Evolutionary conservation across 2,888 invertebrate species (phyloP).

Genomic region (Protula sp.): DNA sequence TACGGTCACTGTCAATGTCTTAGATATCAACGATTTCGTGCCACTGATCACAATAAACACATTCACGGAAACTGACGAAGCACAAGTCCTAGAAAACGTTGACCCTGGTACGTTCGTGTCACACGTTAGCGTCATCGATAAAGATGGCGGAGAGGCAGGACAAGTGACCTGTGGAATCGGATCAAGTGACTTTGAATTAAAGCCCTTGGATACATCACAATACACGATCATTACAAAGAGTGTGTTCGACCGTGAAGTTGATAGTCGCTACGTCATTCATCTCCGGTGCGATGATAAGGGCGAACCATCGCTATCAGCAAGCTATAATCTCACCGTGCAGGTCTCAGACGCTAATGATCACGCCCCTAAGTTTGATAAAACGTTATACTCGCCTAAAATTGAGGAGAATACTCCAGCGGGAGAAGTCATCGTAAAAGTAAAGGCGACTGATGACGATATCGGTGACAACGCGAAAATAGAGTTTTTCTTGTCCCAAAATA

Average conservation of each 20-base stretch:
- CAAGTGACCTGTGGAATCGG: not conserved
- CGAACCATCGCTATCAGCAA: slow-evolving; percentile 1
- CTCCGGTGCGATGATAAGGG: slow-evolving; percentile 52
- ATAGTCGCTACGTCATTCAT: slow-evolving; percentile 84
- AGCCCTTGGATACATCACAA: slow-evolving; percentile 30
- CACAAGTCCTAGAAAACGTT: not conserved
- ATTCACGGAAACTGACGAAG: slow-evolving; percentile 18
- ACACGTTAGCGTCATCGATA: not conserved
- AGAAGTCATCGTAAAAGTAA: slow-evolving; percentile 68
- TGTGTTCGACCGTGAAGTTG: slow-evolving; percentile 82
- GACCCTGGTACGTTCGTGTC: not conserved
- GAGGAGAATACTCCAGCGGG: slow-evolving; percentile 73
- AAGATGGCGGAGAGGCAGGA: not conserved
- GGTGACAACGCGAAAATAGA: slow-evolving; percentile 76
- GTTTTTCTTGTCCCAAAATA: slow-evolving; percentile 56
- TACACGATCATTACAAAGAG: slow-evolving; percentile 69
- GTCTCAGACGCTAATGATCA: slow-evolving; percentile 18
- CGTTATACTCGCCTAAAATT: slow-evolving; percentile 66
- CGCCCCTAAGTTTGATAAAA: slow-evolving; percentile 6
- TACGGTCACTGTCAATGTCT: slow-evolving; percentile 48
- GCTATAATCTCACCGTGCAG: slow-evolving; percentile 2
- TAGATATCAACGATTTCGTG: slow-evolving; percentile 72
- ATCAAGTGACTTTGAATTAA: slow-evolving; percentile 26
- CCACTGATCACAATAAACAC: slow-evolving; percentile 29
- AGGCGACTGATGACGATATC: slow-evolving; percentile 72